Conservation (phyloP, 2,113 vertebrate genomes). For the Neoarius graeffei region DNA sequence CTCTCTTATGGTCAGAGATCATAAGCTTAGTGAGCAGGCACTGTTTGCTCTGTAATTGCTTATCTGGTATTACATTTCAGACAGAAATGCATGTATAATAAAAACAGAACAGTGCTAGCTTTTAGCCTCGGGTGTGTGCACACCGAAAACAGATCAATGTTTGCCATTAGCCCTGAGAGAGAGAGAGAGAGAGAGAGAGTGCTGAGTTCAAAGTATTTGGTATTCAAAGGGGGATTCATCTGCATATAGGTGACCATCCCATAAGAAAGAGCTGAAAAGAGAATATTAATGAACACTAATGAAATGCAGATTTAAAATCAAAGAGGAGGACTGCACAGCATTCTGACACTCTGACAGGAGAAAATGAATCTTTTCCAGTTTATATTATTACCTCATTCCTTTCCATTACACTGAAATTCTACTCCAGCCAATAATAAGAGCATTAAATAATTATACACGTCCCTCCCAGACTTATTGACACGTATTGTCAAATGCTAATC, state of each 20-base stretch:
- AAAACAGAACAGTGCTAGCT: background rate
- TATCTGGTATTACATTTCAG: background rate
- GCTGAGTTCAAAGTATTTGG: constrained; percentile 1
- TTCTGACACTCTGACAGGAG: background rate
- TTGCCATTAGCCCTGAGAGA: background rate
- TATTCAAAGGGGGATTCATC: constrained; percentile 46
- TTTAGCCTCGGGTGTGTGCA: background rate
- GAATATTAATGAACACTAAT: constrained; percentile 42
- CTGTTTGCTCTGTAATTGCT: background rate
- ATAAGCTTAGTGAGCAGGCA: background rate
- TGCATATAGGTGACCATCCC: constrained; percentile 43
- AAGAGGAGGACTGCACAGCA: background rate
- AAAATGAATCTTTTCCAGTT: background rate
- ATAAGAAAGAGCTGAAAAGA: constrained; percentile 42
- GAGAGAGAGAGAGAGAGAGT: background rate
- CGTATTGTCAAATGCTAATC: background rate
- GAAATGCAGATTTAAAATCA: constrained; percentile 40
- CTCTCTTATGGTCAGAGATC: background rate
- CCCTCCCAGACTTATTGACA: background rate
- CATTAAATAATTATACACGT: background rate
- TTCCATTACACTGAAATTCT: background rate
- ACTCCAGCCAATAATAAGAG: background rate
- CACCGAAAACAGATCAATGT: background rate
- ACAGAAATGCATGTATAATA: constrained; percentile 3
- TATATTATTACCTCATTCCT: no score